A percentile compares a stretch with the other conserved stretches of the same genome.
These are phyloP conservation scores for Erpornis zantholeuca DNA, from an alignment of 2,113 vertebrate species.

Conservation along the genomic window DNA sequence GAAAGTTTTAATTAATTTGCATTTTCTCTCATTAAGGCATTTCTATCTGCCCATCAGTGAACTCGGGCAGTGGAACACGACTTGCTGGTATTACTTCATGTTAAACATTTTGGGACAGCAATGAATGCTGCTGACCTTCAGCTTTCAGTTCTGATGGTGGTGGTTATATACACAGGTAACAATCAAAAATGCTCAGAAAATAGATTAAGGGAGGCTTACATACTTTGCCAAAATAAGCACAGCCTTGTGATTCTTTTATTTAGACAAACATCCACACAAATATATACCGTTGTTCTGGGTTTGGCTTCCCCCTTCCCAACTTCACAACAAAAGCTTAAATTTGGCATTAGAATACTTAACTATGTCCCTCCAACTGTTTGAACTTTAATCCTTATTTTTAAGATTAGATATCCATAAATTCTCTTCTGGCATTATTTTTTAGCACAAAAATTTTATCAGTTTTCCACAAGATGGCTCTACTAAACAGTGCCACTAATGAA, in stretches of 20 bases:
- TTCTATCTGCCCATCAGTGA: background rate
- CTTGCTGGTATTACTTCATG: background rate
- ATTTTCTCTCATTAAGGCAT: background rate
- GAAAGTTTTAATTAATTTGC: background rate
- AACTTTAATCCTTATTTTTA: background rate
- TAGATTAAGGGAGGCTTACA: background rate
- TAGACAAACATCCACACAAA: background rate
- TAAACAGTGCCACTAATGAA: background rate
- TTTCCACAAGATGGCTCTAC: conserved; percentile 66
- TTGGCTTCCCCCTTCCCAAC: background rate
- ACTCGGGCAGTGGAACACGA: background rate
- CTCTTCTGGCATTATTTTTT: background rate
- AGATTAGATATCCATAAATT: background rate
- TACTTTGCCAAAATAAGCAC: background rate
- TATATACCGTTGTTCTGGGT: accelerated
- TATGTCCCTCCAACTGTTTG: background rate
- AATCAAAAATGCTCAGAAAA: background rate
- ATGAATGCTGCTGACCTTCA: background rate
- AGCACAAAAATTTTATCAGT: background rate
- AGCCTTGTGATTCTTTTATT: background rate
- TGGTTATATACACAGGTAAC: background rate
- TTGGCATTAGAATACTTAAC: background rate
- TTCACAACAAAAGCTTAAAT: background rate
- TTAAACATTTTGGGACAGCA: background rate
- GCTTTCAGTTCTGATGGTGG: background rate